Evolutionary conservation across 2,888 invertebrate species (phyloP), one percentile per base, ranked within the genome.

Genomic region (Nymphalis c-album): DNA sequence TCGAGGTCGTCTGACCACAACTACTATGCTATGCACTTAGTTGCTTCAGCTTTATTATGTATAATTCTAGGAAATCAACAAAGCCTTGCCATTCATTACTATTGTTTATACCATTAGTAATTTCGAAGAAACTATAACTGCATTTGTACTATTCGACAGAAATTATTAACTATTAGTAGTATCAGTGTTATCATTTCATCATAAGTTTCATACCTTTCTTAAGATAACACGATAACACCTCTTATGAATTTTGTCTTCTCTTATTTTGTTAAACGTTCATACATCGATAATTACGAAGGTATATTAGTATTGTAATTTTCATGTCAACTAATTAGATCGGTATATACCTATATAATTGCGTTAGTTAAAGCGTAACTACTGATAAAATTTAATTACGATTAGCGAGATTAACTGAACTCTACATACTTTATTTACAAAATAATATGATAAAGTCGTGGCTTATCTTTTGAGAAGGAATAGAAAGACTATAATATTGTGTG

Each of bases 401-500:
- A 16, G 22, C 17, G 17, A 53, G 22, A 22, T 22, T 53, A 26
- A 22, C 22, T 53, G 17, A 8, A 20, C 53, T 2, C 17, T 31
- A 1, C 18, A 16, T 40, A 57, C n/a, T 1, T 35, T 26, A 59
- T 68, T 64, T 71, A 64, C 60, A 50, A 65, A 65, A 64, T 58
- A 69, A 63, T 60, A 31, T n/a, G 22, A 68, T 68, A 31, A 61
- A 66, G 22, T 70, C 68, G 62, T 69, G 61, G 73, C 77, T 79
- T 83, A 85, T 85, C 82, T 79, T 67, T 45, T 35, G 65, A 77
- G 78, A 83, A 80, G 82, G 71, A 63, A 71, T 57, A 13, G 72
- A 70, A 75, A 72, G 72, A 57, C 64, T 74, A 75, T 73, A 76
- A n/a, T n/a, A n/a, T 71, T 64, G 69, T 72, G 71, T 74, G 73